Conservation (phyloP, 1,140 invertebrate genomes). For the Leptopilina boulardi region DNA sequence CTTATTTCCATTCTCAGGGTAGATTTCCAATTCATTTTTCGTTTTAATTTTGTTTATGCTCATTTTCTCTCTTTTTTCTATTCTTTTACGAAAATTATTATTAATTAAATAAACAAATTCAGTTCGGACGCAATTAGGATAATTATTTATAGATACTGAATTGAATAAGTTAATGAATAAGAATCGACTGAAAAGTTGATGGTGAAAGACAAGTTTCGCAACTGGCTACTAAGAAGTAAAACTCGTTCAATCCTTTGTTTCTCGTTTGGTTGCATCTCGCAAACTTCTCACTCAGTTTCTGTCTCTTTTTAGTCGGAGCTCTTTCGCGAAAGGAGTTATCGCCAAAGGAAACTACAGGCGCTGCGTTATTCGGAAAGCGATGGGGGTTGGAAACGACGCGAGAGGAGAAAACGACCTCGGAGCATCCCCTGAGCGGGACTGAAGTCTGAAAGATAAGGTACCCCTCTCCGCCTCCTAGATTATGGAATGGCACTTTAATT, state of each 20-base stretch:
- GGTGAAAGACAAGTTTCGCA: too few relatives aligned
- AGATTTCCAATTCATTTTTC: too few relatives aligned
- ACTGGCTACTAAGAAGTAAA: not conserved
- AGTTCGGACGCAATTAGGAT: too few relatives aligned
- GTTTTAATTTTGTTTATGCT: not conserved
- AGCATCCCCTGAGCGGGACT: conserved; percentile 62
- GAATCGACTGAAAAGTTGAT: too few relatives aligned
- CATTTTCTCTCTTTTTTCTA: too few relatives aligned
- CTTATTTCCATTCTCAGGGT: too few relatives aligned
- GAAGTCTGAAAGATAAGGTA: conserved; percentile 77
- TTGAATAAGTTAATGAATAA: too few relatives aligned
- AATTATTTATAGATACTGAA: too few relatives aligned
- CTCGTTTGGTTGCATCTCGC: not conserved
- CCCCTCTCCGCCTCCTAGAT: conserved; percentile 74
- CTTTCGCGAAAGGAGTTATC: conserved; percentile 70
- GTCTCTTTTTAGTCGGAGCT: conserved; percentile 46
- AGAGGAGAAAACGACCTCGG: conserved; percentile 67
- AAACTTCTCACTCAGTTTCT: conserved; percentile 32
- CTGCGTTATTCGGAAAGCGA: conserved; percentile 58
- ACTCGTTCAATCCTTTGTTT: not conserved
- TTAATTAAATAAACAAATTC: too few relatives aligned
- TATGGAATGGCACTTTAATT: conserved; percentile 83
- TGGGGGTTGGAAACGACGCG: conserved; percentile 58
- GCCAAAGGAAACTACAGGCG: conserved; percentile 65
- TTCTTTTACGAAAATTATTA: not conserved